These are phyloP conservation scores for Cettia cetti DNA, from an alignment of 2,113 vertebrate species.

Conservation along the genomic window DNA sequence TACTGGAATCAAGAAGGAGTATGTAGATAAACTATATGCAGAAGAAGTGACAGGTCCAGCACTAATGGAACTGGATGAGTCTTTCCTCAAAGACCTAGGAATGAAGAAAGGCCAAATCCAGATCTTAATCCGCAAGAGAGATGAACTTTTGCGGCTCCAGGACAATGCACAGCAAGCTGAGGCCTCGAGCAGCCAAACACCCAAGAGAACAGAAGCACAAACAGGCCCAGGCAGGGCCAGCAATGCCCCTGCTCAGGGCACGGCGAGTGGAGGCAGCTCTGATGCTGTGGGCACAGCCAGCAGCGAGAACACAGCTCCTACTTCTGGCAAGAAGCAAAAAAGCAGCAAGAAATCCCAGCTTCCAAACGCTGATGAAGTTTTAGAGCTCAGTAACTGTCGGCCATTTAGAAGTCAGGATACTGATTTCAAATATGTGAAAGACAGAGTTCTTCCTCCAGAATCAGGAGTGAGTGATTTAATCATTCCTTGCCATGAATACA, in stretches of 20 bases:
- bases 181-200: not conserved
- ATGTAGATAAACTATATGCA: constrained; percentile 63
- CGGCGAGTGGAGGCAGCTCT: not conserved
- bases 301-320: not conserved
- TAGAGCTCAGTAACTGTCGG: constrained; percentile 50
- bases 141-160: constrained; percentile 27
- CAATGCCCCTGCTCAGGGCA: fast-evolving
- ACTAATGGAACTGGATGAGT: constrained; percentile 62
- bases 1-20: constrained; percentile 70
- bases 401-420: constrained; percentile 67
- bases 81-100: constrained; percentile 66
- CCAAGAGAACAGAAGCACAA: fast-evolving
- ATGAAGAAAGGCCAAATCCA: constrained; percentile 78
- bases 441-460: constrained; percentile 76
- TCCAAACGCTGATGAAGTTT: not conserved
- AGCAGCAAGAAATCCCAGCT: not conserved
- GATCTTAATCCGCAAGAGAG: constrained; percentile 70
- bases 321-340: not conserved
- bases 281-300: not conserved
- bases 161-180: not conserved
- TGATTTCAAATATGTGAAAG: constrained; percentile 73
- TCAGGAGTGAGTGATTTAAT: constrained; percentile 75
- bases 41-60: constrained; percentile 78
- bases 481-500: constrained; percentile 81
- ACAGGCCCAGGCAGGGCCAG: not conserved